These are phyloP conservation scores for Tetramorium alpestre DNA, from an alignment of 1,140 invertebrate species.

Conservation along the genomic window DNA sequence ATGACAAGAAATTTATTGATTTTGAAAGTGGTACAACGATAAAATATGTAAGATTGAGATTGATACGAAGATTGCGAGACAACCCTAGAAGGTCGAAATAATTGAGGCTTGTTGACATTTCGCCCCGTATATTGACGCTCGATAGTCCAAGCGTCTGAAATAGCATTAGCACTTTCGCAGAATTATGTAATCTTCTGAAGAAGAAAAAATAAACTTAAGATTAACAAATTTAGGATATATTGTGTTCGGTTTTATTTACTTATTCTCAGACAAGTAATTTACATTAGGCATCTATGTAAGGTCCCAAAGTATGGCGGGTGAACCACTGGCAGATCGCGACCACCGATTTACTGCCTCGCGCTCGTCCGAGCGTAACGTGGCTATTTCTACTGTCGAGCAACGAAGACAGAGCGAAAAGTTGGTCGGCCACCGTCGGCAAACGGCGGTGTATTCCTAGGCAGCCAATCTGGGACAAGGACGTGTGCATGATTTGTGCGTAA, in stretches of 20 bases:
- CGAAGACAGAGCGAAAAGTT: constrained; percentile 76
- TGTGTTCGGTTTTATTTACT: constrained; percentile 15
- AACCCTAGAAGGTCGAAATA: constrained; percentile 23
- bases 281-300: not conserved
- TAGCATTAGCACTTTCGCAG: not conserved
- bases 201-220: not conserved
- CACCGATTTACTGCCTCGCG: constrained; percentile 47
- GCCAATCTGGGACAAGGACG: constrained; percentile 81
- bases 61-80: not conserved
- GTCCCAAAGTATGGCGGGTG: not conserved
- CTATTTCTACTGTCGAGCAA: constrained; percentile 76
- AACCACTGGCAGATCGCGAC: constrained; percentile 21
- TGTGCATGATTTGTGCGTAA: constrained; percentile 71
- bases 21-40: constrained; percentile 17
- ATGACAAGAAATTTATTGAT: constrained; percentile 31
- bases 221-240: not conserved
- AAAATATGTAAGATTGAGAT: not conserved
- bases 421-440: constrained; percentile 72
- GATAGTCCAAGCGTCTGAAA: not conserved
- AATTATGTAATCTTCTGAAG: not conserved
- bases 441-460: constrained; percentile 75
- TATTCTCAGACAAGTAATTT: not conserved
- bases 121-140: not conserved
- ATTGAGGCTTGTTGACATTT: constrained; percentile 36
- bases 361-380: constrained; percentile 71